A percentile compares a stretch with the other conserved stretches of the same genome.
Evolutionary conservation across 2,113 vertebrate species (phyloP).

Genomic region (Sebastes fasciatus): DNA sequence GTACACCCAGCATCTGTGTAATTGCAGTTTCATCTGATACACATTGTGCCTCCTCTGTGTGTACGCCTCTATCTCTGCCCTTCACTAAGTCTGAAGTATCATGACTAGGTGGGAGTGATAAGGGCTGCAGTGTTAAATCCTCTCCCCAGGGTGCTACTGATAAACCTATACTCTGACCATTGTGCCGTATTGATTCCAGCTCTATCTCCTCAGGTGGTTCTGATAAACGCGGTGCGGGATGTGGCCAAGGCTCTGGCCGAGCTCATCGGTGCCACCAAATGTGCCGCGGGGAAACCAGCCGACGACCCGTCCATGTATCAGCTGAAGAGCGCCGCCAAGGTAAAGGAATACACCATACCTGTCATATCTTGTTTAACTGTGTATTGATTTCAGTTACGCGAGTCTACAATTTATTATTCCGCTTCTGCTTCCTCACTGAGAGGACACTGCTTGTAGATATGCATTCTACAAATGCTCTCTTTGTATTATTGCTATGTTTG

Average conservation of each 20-base stretch:
- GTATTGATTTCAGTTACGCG: conserved; percentile 4
- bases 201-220: conserved; percentile 89
- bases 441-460: conserved; percentile 1
- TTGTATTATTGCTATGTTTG: conserved; percentile 20
- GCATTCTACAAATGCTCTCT: conserved; percentile 14
- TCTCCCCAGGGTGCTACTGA: conserved; percentile 55
- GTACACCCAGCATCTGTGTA: neutral
- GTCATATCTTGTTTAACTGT: conserved; percentile 20
- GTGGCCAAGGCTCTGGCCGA: conserved; percentile 98
- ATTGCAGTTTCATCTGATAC: conserved; percentile 57
- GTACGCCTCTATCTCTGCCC: conserved; percentile 47
- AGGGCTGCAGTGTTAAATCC: conserved; percentile 68
- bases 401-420: conserved; percentile 18
- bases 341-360: conserved; percentile 57
- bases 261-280: conserved; percentile 97
- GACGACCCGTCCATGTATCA: conserved; percentile 99
- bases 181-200: conserved; percentile 66
- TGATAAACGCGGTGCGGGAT: conserved; percentile 98
- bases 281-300: conserved; percentile 94
- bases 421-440: neutral
- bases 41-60: conserved; percentile 41
- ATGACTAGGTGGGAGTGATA: conserved; percentile 69
- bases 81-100: conserved; percentile 61
- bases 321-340: conserved; percentile 98
- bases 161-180: conserved; percentile 61